Conservation (phyloP, 2,888 invertebrate genomes). For the Perdita meconis region DNA sequence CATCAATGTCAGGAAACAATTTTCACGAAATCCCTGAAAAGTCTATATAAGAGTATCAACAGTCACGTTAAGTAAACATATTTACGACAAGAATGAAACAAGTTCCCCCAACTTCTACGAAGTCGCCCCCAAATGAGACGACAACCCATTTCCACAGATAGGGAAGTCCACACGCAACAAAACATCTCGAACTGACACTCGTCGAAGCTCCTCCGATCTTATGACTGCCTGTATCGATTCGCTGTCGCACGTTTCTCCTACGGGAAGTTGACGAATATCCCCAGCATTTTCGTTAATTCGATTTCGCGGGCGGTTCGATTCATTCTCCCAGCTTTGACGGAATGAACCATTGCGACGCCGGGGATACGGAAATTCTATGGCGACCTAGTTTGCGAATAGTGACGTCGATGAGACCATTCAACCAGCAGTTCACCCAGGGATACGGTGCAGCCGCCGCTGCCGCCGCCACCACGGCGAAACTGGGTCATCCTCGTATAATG, state of each 20-base stretch:
- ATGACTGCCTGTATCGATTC: not conserved
- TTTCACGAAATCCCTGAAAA: too few relatives aligned
- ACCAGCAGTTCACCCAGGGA: constrained; percentile 70
- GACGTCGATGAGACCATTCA: constrained; percentile 69
- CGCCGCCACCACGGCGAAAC: constrained; percentile 31
- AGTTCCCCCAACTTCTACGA: too few relatives aligned
- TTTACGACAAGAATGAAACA: too few relatives aligned
- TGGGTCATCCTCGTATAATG: constrained; percentile 61
- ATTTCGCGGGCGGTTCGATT: constrained; percentile 20
- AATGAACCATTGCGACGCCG: constrained; percentile 51
- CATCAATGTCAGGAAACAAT: too few relatives aligned
- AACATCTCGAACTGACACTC: too few relatives aligned
- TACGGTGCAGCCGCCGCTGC: constrained; percentile 55
- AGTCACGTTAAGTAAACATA: too few relatives aligned
- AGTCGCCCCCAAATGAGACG: too few relatives aligned
- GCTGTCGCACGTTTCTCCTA: too few relatives aligned
- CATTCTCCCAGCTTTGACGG: constrained; percentile 39
- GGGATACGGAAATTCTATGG: constrained; percentile 48
- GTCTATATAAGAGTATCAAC: too few relatives aligned
- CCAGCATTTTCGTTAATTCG: constrained; percentile 28
- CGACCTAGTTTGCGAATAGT: constrained; percentile 59
- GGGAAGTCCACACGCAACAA: too few relatives aligned
- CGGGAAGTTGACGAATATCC: not conserved
- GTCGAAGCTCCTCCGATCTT: too few relatives aligned
- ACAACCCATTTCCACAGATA: too few relatives aligned